Evolutionary conservation across 2,113 vertebrate species (phyloP).

Genomic region (Elgaria multicarinata): DNA sequence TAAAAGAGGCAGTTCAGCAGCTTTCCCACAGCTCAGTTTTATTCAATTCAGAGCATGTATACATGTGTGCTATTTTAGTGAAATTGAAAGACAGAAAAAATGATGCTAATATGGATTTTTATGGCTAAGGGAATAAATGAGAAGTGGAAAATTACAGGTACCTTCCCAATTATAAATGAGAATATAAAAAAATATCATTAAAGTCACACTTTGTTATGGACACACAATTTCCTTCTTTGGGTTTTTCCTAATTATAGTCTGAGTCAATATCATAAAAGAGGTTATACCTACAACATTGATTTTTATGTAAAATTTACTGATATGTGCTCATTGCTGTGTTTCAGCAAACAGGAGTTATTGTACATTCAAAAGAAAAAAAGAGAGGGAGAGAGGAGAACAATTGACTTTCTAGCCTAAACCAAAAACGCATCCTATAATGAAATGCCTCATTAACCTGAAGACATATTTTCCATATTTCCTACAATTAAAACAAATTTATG

Average conservation of each 20-base stretch:
- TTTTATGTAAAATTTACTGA: neutral
- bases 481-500: conserved; percentile 20
- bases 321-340: neutral
- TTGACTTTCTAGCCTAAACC: neutral
- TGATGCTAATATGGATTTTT: neutral
- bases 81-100: neutral
- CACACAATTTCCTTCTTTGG: neutral
- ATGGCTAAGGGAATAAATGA: neutral
- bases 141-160: conserved; percentile 5
- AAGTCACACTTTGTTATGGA: neutral
- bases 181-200: neutral
- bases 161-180: neutral
- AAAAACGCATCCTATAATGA: neutral
- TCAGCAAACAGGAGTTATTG: conserved; percentile 31
- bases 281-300: neutral
- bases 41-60: conserved; percentile 9
- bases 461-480: neutral
- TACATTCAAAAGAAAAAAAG: neutral
- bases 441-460: conserved; percentile 6
- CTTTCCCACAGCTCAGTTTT: neutral
- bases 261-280: conserved; percentile 6
- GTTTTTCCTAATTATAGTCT: neutral
- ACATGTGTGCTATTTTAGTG: neutral
- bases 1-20: neutral
- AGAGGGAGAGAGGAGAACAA: neutral